Evolutionary conservation across 1,140 invertebrate species (phyloP), one percentile per base, ranked within the genome.

Genomic region (Bemisia tabaci): DNA sequence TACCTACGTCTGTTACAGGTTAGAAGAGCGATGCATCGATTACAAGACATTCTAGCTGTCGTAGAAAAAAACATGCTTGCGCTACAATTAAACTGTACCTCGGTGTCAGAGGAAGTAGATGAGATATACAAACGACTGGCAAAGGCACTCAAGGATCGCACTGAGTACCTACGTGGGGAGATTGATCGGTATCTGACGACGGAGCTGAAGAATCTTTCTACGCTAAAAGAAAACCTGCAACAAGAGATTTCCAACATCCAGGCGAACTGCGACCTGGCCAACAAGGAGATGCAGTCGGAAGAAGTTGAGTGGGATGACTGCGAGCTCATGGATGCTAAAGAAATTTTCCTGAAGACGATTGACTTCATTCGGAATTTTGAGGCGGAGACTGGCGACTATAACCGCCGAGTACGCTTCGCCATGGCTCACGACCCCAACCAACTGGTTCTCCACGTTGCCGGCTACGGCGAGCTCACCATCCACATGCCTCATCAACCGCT

Each of bases 181-280:
- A 84, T 97, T 59, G 92, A 97, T 75, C 85, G 87, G 68, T 96
- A 95, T 75, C 78, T 93, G 70, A 83, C 85, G 61, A 87, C 84
- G 82, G 88, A 97, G 81, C 78, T 92, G 72, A 83, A 88, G 69
- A 90, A 90, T 71, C 80, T 96, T 60, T 86, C 85, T 23, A 85
- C 88, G 65, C 79, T 95, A n/a, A 94, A 95, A 79, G 91, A 94
- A 77, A 94, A 95, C 77, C 79, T 97, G 67, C 92, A 95, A 75
- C 84, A 89, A 74, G 95, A 98, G 79, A 88, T 96, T 72, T 85
- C 85, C 62, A 97, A 95, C 78, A 94, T 97, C 67, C 83, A 88
- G 72, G 93, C 91, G 74, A 97, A 97, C 78, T 96, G 94, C 80
- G 94, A 98, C 77, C 82, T 97, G 68, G 92, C 92, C n/a, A 95